phyloP scores from a whole-genome alignment of 2,888 invertebrate species.

The Dasypolia templi region DNA sequence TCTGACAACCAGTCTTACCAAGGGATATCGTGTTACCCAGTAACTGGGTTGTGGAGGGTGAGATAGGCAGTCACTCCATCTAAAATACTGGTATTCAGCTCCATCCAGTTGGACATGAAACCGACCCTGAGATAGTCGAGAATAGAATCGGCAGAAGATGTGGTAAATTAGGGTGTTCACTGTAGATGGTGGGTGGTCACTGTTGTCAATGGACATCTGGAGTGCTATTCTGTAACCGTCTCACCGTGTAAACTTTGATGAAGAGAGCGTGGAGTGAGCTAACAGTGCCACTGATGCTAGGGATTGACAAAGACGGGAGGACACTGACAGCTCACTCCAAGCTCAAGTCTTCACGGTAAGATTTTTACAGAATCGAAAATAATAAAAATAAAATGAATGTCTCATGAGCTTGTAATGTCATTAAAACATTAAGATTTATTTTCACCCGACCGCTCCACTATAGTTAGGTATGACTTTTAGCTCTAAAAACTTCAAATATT shows the following conservation, averaged over 20 bases:
- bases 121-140: neutral
- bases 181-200: neutral
- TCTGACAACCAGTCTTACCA: neutral
- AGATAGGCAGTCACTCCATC: too few species aligned
- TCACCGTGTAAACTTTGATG: too few species aligned
- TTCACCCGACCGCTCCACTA: neutral
- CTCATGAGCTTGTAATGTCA: neutral
- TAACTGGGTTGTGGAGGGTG: neutral
- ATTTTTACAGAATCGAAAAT: too few species aligned
- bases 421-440: neutral
- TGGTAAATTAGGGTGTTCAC: neutral
- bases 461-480: neutral
- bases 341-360: too few species aligned
- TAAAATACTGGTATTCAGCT: neutral
- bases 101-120: neutral
- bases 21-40: neutral
- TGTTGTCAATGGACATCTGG: neutral
- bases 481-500: conserved; percentile 40
- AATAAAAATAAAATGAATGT: neutral
- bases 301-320: too few species aligned
- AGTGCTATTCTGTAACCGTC: too few species aligned
- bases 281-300: too few species aligned
- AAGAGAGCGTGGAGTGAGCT: too few species aligned
- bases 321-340: too few species aligned
- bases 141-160: neutral